These are phyloP conservation scores for Drosophila miranda DNA, from an alignment of 1,140 invertebrate species.

Conservation along the genomic window DNA sequence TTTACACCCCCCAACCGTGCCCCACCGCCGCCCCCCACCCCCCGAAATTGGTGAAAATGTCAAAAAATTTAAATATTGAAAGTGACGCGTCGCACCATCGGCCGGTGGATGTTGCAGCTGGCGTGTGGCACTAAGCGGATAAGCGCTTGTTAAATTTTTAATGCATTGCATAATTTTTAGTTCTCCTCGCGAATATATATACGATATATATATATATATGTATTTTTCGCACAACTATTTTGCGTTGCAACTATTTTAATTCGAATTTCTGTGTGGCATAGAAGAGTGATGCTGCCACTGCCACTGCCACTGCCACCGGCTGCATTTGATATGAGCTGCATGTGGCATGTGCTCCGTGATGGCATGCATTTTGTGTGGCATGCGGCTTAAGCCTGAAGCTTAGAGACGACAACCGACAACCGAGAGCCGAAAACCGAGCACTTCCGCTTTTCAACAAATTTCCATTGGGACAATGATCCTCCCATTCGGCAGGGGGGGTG, in stretches of 20 bases:
- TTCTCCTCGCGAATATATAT: conserved; percentile 36
- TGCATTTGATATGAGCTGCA: conserved; percentile 52
- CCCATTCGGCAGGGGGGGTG: no score
- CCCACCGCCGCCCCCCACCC: no score
- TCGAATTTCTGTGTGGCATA: conserved; percentile 20
- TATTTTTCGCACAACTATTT: conserved; percentile 47
- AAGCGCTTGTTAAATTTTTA: conserved; percentile 80
- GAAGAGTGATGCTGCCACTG: conserved; percentile 4
- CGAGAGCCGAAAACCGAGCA: neutral
- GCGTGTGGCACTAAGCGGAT: conserved; percentile 73
- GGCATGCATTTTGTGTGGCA: conserved; percentile 10
- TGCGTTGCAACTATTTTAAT: conserved; percentile 49
- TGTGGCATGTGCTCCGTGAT: conserved; percentile 25
- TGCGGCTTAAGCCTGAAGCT: conserved; percentile 31
- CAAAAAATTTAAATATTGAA: conserved; percentile 77
- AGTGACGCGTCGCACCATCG: conserved; percentile 44
- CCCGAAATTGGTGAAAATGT: conserved; percentile 53
- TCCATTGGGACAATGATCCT: conserved; percentile 32
- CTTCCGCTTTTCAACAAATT: neutral
- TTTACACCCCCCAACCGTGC: no score
- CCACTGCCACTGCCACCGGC: conserved; percentile 23
- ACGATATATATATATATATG: no score
- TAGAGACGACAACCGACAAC: conserved; percentile 13
- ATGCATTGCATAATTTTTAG: conserved; percentile 79
- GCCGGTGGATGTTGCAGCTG: conserved; percentile 19